phyloP scores from a whole-genome alignment of 2,797 vertebrate genomes.

The Urocyon cinereoargenteus region DNA sequence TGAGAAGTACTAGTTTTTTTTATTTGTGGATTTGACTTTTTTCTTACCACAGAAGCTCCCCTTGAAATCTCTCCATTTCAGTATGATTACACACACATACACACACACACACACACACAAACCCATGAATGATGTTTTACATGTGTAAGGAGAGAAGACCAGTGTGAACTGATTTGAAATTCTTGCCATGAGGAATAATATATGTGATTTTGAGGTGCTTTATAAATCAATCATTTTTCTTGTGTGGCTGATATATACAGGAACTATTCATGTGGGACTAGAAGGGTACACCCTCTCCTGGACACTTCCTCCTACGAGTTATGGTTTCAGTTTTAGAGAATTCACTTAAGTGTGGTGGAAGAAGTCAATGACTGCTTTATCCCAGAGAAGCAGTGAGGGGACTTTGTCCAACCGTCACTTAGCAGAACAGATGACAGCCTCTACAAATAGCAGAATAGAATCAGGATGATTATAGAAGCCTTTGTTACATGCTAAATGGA shows the following conservation, averaged over 20 bases:
- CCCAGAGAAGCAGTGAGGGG: not conserved
- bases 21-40: not conserved
- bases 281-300: not conserved
- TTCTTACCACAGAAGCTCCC: not conserved
- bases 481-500: not conserved
- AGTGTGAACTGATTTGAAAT: not conserved
- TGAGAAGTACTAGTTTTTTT: not conserved
- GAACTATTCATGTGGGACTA: not conserved
- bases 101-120: not conserved
- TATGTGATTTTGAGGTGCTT: not conserved
- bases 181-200: not conserved
- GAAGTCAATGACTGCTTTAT: conserved; percentile 21
- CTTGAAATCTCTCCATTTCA: not conserved
- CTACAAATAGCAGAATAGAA: not conserved
- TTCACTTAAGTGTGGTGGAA: not conserved
- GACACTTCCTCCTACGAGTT: not conserved
- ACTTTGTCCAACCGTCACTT: not conserved
- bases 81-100: not conserved
- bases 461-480: not conserved
- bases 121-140: not conserved
- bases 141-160: not conserved
- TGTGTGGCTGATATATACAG: not conserved
- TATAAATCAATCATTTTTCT: not conserved
- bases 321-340: not conserved
- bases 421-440: not conserved